Base-by-base conservation (phyloP, 1,140 invertebrate species). In the Eumaeus atala region DNA sequence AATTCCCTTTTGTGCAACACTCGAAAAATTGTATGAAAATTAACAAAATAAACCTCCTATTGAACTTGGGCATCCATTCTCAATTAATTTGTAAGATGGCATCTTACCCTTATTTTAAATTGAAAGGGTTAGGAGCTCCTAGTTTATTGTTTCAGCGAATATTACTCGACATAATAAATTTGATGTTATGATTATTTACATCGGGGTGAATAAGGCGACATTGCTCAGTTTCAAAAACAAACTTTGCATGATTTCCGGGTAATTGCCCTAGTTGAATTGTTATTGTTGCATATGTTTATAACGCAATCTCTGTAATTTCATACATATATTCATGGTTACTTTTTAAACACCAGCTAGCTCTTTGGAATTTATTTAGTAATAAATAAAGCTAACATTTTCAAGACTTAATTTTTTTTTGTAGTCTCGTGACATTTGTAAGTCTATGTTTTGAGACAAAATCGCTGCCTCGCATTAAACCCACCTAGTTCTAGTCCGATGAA, bases 141-240 rank as follows among this genome's bases (percentile, higher is more conserved):
- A 59, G 48, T 60, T 69, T 65, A 71, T 74, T 74, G 67, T 74
- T 63, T 64, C 60, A 56, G 52, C 54, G 62, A 73, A 69, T 67
- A 66, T 70, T 70, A 59, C 59, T 44, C 63, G 49, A 61, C 61
- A 55, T 70, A 74, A 74, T 74, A 60, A 64, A 58, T 59, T 58
- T 62, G 65, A 67, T 72, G 72, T 76, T 76, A 78, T 70, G 68
- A 67, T 73, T 73, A 68, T 70, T 68, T 74, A 61, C 64, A 59
- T 49, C 28, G 48, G 53, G 54, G 38, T 21, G 42, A 44, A 10
- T 21, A 50, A 56, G 50, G 48, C 54, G 36, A 38, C 58, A 58
- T 54, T 52, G 10, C 21, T 28, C 21, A 28, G 16, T 57, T 50
- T 40, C 48, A 34, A 40, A 17, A 28, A 49, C 6, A 6, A 28